Conservation (phyloP, 2,113 vertebrate species). For the Colistium nudipinnis region DNA sequence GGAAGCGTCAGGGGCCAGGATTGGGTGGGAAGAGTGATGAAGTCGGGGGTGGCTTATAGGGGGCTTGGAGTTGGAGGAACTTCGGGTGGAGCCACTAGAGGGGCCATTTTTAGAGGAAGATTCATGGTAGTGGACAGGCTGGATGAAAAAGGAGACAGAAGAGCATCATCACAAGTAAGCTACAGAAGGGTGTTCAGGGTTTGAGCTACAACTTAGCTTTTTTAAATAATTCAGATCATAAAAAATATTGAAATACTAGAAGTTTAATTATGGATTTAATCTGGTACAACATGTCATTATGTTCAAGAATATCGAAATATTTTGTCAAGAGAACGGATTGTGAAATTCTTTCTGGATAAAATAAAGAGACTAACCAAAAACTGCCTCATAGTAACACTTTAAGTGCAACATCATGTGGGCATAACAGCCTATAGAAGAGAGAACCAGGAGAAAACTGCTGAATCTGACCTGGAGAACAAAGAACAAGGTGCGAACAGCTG, state of each 20-base stretch:
- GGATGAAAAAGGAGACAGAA: neutral
- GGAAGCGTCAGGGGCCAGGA: conserved; percentile 64
- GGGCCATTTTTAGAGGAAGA: conserved; percentile 84
- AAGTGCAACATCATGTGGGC: too few relatives aligned
- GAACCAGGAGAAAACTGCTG: neutral
- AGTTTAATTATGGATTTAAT: neutral
- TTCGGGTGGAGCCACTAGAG: conserved; percentile 40
- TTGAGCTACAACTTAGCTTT: neutral
- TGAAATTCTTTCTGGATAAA: neutral
- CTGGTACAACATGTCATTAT: neutral
- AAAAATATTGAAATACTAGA: neutral
- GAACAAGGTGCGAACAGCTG: conserved; percentile 1
- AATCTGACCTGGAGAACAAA: conserved; percentile 15
- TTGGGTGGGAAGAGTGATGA: conserved; percentile 80
- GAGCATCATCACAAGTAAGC: neutral
- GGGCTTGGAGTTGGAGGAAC: conserved; percentile 63
- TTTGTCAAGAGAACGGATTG: too few relatives aligned
- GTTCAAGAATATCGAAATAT: neutral
- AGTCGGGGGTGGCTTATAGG: conserved; percentile 65
- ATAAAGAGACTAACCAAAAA: too few relatives aligned
- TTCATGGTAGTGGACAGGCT: conserved; percentile 76
- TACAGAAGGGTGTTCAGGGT: neutral
- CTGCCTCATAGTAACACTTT: too few relatives aligned
- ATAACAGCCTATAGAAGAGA: neutral
- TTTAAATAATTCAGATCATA: neutral